Percentiles rank a stretch among this genome's conserved stretches.
phyloP scores from a whole-genome alignment of 2,888 invertebrate species.

The Idaea aversata region DNA sequence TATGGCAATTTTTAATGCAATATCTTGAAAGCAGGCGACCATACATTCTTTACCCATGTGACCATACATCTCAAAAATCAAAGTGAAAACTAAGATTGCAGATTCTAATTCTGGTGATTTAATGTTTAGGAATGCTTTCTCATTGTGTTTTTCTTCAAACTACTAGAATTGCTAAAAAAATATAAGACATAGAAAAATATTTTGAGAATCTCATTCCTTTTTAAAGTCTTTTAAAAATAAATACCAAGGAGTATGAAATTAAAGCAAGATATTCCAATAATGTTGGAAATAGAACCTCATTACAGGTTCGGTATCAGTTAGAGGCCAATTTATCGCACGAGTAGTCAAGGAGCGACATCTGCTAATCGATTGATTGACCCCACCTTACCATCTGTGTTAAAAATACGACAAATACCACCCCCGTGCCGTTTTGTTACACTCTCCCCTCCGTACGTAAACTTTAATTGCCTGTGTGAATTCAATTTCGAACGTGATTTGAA shows the following conservation, averaged over 20 bases:
- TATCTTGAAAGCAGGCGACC: not conserved
- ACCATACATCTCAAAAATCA: too few species aligned
- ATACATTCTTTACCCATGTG: too few species aligned
- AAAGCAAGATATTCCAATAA: slow-evolving; percentile 25
- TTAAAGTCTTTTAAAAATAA: not conserved
- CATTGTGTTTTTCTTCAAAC: too few species aligned
- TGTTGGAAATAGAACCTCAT: slow-evolving; percentile 50
- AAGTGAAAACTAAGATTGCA: too few species aligned
- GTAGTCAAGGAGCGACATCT: slow-evolving; percentile 75
- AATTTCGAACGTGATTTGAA: slow-evolving; percentile 25
- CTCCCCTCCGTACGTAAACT: slow-evolving; percentile 39
- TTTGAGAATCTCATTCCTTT: not conserved
- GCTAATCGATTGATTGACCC: slow-evolving; percentile 78
- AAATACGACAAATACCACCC: slow-evolving; percentile 50
- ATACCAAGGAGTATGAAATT: slow-evolving; percentile 12
- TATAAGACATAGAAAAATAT: too few species aligned
- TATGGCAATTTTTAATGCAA: not conserved
- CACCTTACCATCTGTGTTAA: slow-evolving; percentile 60
- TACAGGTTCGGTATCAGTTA: slow-evolving; percentile 52
- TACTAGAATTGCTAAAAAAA: too few species aligned
- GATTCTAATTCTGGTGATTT: too few species aligned
- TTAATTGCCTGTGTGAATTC: slow-evolving; percentile 45
- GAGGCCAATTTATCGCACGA: slow-evolving; percentile 74
- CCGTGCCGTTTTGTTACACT: slow-evolving; percentile 48
- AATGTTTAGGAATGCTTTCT: too few species aligned